Conservation (phyloP, 2,797 vertebrate genomes). For the Ataeniobius toweri region DNA sequence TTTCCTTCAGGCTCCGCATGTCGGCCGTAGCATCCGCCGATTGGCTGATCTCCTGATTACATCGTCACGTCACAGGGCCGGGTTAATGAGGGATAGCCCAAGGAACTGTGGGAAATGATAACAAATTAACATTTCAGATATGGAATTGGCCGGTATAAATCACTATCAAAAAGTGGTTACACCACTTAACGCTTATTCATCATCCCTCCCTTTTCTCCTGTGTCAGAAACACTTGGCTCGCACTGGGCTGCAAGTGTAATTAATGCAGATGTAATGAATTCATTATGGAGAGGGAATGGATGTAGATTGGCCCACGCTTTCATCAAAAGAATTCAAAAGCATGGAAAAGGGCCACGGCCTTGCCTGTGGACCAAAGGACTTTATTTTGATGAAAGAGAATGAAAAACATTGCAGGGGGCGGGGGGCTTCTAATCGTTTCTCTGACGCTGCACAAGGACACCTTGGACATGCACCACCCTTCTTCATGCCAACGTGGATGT, state of each 20-base stretch:
- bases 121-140: constrained; percentile 82
- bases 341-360: constrained; percentile 48
- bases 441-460: constrained; percentile 22
- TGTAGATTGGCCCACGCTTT: constrained; percentile 58
- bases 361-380: constrained; percentile 31
- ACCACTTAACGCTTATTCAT: constrained; percentile 78
- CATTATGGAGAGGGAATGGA: constrained; percentile 69
- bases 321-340: constrained; percentile 59
- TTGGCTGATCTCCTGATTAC: constrained; percentile 73
- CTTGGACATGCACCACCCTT: background rate
- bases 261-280: constrained; percentile 80
- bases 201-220: constrained; percentile 51
- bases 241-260: constrained; percentile 63
- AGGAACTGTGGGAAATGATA: constrained; percentile 81
- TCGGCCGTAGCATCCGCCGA: constrained; percentile 45
- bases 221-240: constrained; percentile 72
- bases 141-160: constrained; percentile 79
- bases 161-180: constrained; percentile 77
- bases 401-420: constrained; percentile 21
- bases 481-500: background rate
- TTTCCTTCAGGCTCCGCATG: constrained; percentile 39
- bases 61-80: constrained; percentile 64
- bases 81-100: constrained; percentile 78
- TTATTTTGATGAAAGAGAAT: constrained; percentile 38
- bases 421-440: constrained; percentile 20